Conservation (phyloP, 2,888 invertebrate genomes). For the Mactromeris polynyma region DNA sequence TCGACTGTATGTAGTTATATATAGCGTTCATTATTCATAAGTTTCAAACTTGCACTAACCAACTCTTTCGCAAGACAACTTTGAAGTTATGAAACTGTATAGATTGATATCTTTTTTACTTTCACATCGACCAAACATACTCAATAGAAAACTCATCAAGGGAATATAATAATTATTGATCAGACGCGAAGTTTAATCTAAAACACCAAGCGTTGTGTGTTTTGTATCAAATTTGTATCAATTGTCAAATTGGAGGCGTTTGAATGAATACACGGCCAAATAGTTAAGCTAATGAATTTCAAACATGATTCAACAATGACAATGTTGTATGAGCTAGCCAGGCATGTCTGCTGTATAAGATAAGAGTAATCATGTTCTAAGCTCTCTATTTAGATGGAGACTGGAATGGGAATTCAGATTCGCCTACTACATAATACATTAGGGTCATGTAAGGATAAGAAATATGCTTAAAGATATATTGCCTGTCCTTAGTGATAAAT, state of each 20-base stretch:
- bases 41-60: not conserved
- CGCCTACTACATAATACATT: too few species aligned
- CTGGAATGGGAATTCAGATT: too few species aligned
- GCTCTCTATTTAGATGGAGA: too few species aligned
- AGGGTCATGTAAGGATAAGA: too few species aligned
- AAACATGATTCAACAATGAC: not conserved
- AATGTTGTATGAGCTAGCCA: too few species aligned
- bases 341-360: too few species aligned
- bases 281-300: not conserved
- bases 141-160: not conserved
- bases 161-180: slow-evolving; percentile 3
- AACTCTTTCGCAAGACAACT: not conserved
- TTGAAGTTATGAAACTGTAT: not conserved
- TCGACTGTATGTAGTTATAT: too few species aligned
- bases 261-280: not conserved
- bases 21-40: too few species aligned
- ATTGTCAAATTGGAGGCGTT: slow-evolving; percentile 1
- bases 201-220: not conserved
- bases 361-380: too few species aligned
- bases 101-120: not conserved
- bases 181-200: slow-evolving; percentile 5
- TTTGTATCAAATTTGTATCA: not conserved
- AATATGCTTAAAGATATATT: too few species aligned
- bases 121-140: not conserved
- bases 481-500: too few species aligned